Evolutionary conservation across 2,113 vertebrate species (phyloP).

Genomic region (Rousettus leschenaultii): DNA sequence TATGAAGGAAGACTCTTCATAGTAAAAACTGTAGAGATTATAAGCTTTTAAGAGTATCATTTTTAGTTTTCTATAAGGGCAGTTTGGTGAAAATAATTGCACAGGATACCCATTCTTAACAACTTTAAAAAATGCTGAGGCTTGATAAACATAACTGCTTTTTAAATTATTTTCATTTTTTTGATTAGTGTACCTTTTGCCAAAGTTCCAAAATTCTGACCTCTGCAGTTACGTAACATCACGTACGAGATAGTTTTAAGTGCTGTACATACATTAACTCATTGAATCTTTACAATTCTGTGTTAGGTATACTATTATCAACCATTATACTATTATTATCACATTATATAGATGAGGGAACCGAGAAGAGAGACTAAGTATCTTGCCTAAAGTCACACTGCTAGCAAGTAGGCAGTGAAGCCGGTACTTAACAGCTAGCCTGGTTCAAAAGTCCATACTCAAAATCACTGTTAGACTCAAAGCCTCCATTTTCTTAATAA

Average conservation of each 20-base stretch:
- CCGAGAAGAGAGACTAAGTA: background rate
- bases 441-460: background rate
- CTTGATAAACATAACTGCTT: background rate
- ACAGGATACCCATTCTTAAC: background rate
- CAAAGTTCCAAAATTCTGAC: background rate
- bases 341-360: background rate
- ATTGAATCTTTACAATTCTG: background rate
- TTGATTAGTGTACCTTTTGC: background rate
- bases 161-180: background rate
- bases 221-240: background rate
- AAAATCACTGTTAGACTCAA: background rate
- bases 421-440: background rate
- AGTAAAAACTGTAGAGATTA: background rate
- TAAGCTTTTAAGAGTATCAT: background rate
- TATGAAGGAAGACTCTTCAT: constrained; percentile 79
- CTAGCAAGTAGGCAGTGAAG: background rate
- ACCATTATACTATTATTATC: background rate
- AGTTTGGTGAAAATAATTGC: background rate
- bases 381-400: background rate
- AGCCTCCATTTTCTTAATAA: background rate
- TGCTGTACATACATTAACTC: background rate
- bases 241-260: background rate
- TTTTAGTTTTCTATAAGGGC: background rate
- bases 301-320: background rate
- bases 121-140: background rate